Base-by-base conservation (phyloP, 2,888 invertebrate genomes). In the Taenaris catops region DNA sequence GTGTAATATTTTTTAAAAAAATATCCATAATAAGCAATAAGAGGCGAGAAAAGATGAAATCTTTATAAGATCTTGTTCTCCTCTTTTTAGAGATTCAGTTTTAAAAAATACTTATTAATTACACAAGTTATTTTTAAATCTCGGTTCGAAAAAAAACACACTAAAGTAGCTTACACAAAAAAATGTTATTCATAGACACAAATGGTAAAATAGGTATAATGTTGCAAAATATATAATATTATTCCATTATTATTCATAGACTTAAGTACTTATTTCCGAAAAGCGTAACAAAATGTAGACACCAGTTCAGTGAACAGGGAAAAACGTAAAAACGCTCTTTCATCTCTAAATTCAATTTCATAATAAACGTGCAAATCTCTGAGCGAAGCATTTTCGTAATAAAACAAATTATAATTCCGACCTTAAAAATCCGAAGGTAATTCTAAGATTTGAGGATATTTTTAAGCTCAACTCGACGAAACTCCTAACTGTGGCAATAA, bases 401-500 rank as follows among this genome's bases (percentile, higher is more conserved):
- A 43, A 43, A 43, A 43, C 43, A 34, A 43, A 34, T 36, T 40
- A 29, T 40, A 40, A 40, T 40, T 43, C 40, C 33, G 33, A 34
- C 37, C 34, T 37, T 37, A 34, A 43, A 43, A 36, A 33, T 25
- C 18, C 18, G 20, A 34, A 41, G 40, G 44, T 38, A 41, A 41
- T 48, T 41, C 35, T 42, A 38, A 43, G 34, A 49, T 37, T 33
- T 23, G 37, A 14, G 28, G 29, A 37, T 44, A 41, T 57, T 48
- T 38, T 44, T 28, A 36, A 44, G 41, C 37, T 32, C 21, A 28
- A 41, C 34, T 29, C 29, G 19, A 34, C 38, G 46, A 43, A 53
- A 43, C 34, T 43, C 45, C 29, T 46, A 46, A 50, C 49, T 53
- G 53, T 45, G 44, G 46, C 38, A 43, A 46, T 67, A 63, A 67